These are phyloP conservation scores for Drymodes brunneopygia DNA, from an alignment of 2,113 vertebrate genomes.

Conservation along the genomic window DNA sequence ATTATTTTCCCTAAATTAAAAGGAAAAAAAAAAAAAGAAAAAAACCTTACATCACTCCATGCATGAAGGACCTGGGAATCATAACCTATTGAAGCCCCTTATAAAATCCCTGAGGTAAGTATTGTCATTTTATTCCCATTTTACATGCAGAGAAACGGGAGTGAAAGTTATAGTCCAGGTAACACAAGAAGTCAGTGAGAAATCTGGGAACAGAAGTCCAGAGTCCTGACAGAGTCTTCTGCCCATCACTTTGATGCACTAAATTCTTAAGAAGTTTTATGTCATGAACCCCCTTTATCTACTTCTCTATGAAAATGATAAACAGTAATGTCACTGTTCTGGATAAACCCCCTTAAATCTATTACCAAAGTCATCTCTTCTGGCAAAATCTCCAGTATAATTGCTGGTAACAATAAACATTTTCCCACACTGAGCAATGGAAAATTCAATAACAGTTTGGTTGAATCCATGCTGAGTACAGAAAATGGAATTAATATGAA, in stretches of 20 bases:
- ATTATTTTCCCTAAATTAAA: not conserved
- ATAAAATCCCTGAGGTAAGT: not conserved
- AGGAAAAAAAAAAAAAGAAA: not conserved
- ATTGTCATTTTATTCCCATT: not conserved
- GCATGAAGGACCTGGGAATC: not conserved
- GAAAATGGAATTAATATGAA: conserved; percentile 46
- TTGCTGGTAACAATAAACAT: conserved; percentile 37
- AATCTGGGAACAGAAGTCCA: not conserved
- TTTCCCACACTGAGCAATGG: conserved; percentile 35
- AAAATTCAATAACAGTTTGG: conserved; percentile 61
- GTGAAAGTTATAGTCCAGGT: not conserved
- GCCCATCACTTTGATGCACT: not conserved
- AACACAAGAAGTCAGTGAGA: not conserved
- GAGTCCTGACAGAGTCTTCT: not conserved
- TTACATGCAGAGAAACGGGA: not conserved
- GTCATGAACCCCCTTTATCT: not conserved
- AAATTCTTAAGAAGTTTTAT: not conserved
- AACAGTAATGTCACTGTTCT: not conserved
- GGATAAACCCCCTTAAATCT: not conserved
- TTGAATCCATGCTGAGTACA: conserved; percentile 38
- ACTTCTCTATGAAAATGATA: not conserved
- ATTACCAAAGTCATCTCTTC: conserved; percentile 6
- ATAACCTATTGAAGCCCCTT: not conserved
- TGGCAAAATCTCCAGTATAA: conserved; percentile 22
- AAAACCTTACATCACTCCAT: not conserved